A percentile compares a stretch with the other conserved stretches of the same genome.
These are phyloP conservation scores for Elachura formosa DNA, from an alignment of 2,113 vertebrate genomes.

Conservation along the genomic window DNA sequence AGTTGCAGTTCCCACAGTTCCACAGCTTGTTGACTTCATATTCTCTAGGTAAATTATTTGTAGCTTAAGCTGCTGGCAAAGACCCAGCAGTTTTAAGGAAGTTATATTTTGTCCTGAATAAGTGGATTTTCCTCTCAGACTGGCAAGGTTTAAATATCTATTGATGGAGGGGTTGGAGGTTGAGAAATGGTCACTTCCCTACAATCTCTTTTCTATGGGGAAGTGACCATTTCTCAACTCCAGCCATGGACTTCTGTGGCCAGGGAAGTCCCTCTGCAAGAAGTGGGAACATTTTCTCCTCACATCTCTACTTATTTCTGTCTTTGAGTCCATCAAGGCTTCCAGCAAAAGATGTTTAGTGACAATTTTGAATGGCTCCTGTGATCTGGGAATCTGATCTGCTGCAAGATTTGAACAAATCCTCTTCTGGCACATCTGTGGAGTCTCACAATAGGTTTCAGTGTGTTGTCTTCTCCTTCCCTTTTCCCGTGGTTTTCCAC, in stretches of 20 bases:
- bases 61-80: slow-evolving; percentile 2
- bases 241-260: not conserved
- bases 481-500: not conserved
- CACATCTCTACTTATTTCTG: not conserved
- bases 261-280: not conserved
- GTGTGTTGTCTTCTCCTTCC: not conserved
- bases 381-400: not conserved
- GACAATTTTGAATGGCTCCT: not conserved
- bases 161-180: not conserved
- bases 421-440: not conserved
- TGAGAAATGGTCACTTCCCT: too few relatives aligned
- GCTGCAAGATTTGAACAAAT: not conserved
- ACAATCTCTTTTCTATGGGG: not conserved
- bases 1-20: slow-evolving; percentile 28
- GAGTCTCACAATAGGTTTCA: not conserved
- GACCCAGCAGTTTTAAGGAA: not conserved
- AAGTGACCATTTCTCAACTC: not conserved
- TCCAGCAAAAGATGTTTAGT: not conserved
- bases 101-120: not conserved
- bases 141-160: not conserved
- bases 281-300: not conserved
- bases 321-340: not conserved
- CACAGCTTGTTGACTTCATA: slow-evolving; percentile 15
- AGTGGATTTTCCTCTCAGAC: not conserved
- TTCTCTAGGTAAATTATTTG: slow-evolving; percentile 20